Conservation (phyloP, 2,888 invertebrate species). For the Caenorhabditis wallacei region DNA sequence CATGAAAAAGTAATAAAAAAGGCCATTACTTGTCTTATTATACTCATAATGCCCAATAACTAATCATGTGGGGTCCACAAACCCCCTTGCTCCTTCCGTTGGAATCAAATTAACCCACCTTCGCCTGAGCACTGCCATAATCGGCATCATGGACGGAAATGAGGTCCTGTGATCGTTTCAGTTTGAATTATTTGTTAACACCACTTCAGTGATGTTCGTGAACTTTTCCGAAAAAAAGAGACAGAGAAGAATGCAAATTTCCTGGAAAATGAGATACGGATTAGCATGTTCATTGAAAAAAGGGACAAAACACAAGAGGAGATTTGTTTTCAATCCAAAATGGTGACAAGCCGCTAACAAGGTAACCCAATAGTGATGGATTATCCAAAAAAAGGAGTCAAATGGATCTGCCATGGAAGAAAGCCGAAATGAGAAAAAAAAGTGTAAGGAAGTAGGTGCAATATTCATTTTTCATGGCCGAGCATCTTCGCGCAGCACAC, state of each 20-base stretch:
- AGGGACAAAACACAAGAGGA: conserved; percentile 5
- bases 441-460: conserved; percentile 33
- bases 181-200: conserved; percentile 56
- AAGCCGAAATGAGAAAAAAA: background rate
- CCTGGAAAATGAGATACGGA: conserved; percentile 33
- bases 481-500: conserved; percentile 35
- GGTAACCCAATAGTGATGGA: conserved; percentile 38
- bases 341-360: conserved; percentile 29
- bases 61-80: no score
- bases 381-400: conserved; percentile 5
- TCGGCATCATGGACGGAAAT: conserved; percentile 65
- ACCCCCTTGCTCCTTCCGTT: background rate
- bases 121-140: conserved; percentile 45
- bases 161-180: conserved; percentile 68
- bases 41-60: background rate
- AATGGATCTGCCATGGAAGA: background rate
- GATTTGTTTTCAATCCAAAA: conserved; percentile 24
- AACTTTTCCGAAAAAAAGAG: background rate
- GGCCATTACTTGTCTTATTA: conserved; percentile 1
- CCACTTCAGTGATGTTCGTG: conserved; percentile 35
- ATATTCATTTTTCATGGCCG: conserved; percentile 50
- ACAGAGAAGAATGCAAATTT: conserved; percentile 12
- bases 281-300: conserved; percentile 28
- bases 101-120: conserved; percentile 34
- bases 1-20: conserved; percentile 5